A percentile compares a stretch with the other conserved stretches of the same genome.
These are phyloP conservation scores for Brachionus asplanchnoidis DNA, from an alignment of 1,140 invertebrate species.

Conservation along the genomic window DNA sequence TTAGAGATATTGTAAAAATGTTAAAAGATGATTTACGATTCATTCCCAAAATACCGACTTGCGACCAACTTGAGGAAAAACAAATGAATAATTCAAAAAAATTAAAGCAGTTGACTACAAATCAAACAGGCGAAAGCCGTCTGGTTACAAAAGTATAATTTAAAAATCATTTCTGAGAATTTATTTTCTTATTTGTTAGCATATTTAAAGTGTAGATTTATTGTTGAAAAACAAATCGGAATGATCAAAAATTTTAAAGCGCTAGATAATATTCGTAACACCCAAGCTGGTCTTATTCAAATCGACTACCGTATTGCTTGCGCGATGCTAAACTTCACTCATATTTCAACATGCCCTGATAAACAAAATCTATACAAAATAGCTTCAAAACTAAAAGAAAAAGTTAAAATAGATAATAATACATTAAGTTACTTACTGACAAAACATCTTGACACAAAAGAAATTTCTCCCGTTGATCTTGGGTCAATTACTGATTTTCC, in stretches of 20 bases:
- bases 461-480: neutral
- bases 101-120: neutral
- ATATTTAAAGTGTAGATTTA: constrained; percentile 14
- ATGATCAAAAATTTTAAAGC: neutral
- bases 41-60: constrained; percentile 1
- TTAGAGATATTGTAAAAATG: constrained; percentile 24
- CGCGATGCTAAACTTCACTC: neutral
- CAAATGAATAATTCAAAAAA: constrained; percentile 17
- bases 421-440: neutral
- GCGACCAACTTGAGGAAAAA: constrained; percentile 24
- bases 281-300: constrained; percentile 16
- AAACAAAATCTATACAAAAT: neutral
- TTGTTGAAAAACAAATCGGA: constrained; percentile 3
- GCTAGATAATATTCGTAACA: constrained; percentile 11
- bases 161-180: constrained; percentile 1
- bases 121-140: neutral
- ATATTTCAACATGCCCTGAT: constrained; percentile 14
- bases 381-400: constrained; percentile 14
- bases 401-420: neutral
- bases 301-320: constrained; percentile 5
- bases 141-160: neutral
- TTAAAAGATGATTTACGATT: neutral
- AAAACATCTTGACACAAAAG: constrained; percentile 26
- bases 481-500: constrained; percentile 20
- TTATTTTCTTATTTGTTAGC: neutral